Evolutionary conservation across 2,888 invertebrate species (phyloP).

Genomic region (Euphydryas editha): DNA sequence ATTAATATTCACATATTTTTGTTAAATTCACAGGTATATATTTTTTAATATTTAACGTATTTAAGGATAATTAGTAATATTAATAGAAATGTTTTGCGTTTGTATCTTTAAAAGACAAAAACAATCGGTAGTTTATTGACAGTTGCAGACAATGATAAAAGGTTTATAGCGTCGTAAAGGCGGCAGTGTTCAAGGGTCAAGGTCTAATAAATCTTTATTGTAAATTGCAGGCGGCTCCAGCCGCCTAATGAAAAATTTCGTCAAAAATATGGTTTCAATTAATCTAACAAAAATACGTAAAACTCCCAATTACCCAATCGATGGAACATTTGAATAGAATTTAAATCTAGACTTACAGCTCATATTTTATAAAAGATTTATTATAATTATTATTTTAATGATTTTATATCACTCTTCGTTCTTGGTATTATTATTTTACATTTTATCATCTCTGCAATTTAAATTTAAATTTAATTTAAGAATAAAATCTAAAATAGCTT

Average conservation of each 20-base stretch:
- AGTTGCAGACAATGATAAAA: conserved; percentile 57
- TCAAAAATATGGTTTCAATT: conserved; percentile 2
- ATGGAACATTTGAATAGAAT: too few species aligned
- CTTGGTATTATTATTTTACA: background rate
- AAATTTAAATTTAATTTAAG: background rate
- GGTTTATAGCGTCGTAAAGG: conserved; percentile 69
- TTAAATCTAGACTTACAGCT: too few species aligned
- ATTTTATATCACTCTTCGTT: conserved; percentile 3
- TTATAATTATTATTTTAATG: conserved; percentile 11
- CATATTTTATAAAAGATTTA: background rate
- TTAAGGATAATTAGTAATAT: too few species aligned
- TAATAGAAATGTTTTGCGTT: conserved; percentile 4
- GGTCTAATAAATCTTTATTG: conserved; percentile 43
- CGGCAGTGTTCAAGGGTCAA: conserved; percentile 57
- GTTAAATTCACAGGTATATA: too few species aligned
- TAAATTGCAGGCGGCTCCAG: conserved; percentile 7
- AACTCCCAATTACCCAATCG: too few species aligned
- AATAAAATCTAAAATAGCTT: background rate
- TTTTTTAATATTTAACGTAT: too few species aligned
- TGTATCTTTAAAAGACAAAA: conserved; percentile 20
- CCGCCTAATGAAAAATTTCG: conserved; percentile 5
- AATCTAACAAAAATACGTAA: background rate
- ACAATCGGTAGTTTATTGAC: conserved; percentile 61
- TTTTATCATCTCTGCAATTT: conserved; percentile 11
- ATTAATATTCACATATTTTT: too few species aligned